Conservation (phyloP, 2,113 vertebrate species). For the Columbina picui region DNA sequence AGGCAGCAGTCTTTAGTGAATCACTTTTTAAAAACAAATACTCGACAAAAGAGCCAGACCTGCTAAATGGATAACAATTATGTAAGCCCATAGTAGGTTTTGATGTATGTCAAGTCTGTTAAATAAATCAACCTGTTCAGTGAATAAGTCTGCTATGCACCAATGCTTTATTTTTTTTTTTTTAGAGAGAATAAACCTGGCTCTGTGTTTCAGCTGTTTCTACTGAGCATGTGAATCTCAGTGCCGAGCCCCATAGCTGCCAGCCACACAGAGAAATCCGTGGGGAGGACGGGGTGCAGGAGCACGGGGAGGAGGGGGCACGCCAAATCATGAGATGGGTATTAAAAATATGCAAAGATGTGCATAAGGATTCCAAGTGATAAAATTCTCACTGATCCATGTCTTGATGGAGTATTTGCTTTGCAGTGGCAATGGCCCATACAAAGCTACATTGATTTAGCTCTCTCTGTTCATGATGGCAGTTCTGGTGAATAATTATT, state of each 20-base stretch:
- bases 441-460: slow-evolving; percentile 62
- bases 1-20: slow-evolving; percentile 46
- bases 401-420: slow-evolving; percentile 68
- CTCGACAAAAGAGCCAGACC: slow-evolving; percentile 75
- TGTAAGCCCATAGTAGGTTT: slow-evolving; percentile 72
- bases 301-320: not conserved
- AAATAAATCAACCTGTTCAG: slow-evolving; percentile 77
- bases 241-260: not conserved
- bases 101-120: slow-evolving; percentile 70
- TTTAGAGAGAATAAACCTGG: not conserved
- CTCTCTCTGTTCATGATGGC: slow-evolving; percentile 47
- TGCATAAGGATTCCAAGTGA: slow-evolving; percentile 40
- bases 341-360: slow-evolving; percentile 53
- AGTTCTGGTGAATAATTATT: slow-evolving; percentile 65
- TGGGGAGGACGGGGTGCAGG: not conserved
- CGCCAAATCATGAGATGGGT: not conserved
- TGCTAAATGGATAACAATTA: slow-evolving; percentile 75
- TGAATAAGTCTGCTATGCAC: slow-evolving; percentile 76
- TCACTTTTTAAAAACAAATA: slow-evolving; percentile 74
- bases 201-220: not conserved
- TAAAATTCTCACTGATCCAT: slow-evolving; percentile 57
- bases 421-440: slow-evolving; percentile 59
- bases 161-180: slow-evolving; percentile 14
- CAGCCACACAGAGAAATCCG: not conserved
- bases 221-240: not conserved